Percentiles rank a stretch among this genome's conserved stretches.
These are phyloP conservation scores for Cordylochernes scorpioides DNA, from an alignment of 2,888 invertebrate genomes.

Conservation along the genomic window DNA sequence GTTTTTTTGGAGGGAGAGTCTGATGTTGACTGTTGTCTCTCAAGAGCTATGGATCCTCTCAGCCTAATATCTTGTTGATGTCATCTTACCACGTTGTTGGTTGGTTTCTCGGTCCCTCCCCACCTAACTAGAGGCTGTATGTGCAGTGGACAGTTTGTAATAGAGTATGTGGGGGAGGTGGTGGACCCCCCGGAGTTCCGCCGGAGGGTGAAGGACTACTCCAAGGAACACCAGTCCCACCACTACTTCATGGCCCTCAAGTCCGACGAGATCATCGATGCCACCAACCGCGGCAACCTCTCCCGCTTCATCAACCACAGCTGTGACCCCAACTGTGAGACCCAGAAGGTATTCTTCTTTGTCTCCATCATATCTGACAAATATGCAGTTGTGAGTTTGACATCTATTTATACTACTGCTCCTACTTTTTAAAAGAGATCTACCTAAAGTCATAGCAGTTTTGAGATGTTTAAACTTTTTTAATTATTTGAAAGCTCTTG, in stretches of 20 bases:
- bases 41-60: too few species aligned
- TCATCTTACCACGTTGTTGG: not conserved
- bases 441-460: too few species aligned
- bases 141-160: constrained; percentile 64
- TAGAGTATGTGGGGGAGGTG: constrained; percentile 97
- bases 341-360: constrained; percentile 42
- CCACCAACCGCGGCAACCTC: constrained; percentile 76
- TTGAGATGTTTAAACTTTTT: too few species aligned
- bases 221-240: constrained; percentile 62
- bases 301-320: constrained; percentile 96
- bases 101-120: too few species aligned
- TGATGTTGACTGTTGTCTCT: too few species aligned
- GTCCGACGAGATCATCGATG: constrained; percentile 80
- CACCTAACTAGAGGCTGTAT: not conserved
- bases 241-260: constrained; percentile 93
- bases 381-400: too few species aligned
- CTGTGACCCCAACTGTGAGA: constrained; percentile 93
- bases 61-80: not conserved
- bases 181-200: constrained; percentile 72
- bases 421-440: too few species aligned
- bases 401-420: too few species aligned
- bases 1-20: too few species aligned
- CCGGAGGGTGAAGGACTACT: constrained; percentile 58
- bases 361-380: too few species aligned
- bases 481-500: too few species aligned